Percentiles rank a stretch among this genome's conserved stretches.
These are phyloP conservation scores for Tetraodon nigroviridis DNA, from an alignment of 2,113 vertebrate genomes.

Conservation along the genomic window DNA sequence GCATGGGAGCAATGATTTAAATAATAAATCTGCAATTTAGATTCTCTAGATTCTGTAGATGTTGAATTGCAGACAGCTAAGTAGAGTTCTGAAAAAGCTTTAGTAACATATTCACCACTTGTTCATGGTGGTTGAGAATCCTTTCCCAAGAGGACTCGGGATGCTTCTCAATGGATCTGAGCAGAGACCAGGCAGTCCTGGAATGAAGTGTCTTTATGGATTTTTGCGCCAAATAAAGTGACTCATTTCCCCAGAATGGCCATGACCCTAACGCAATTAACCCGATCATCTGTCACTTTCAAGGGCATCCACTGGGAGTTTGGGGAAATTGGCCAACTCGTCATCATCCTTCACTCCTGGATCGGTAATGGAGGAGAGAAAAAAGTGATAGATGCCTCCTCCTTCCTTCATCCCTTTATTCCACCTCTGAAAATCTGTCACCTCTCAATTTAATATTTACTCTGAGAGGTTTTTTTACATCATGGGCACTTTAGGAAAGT, in stretches of 20 bases:
- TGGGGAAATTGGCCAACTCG: slow-evolving; percentile 49
- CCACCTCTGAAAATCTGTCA: neutral
- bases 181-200: slow-evolving; percentile 27
- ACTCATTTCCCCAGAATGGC: slow-evolving; percentile 51
- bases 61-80: slow-evolving; percentile 30
- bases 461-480: neutral
- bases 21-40: too few species aligned
- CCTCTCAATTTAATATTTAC: slow-evolving; percentile 1
- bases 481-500: neutral
- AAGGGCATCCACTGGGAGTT: slow-evolving; percentile 54
- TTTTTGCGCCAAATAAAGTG: slow-evolving; percentile 63
- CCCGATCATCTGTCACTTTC: slow-evolving; percentile 59
- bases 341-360: slow-evolving; percentile 47
- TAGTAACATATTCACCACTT: slow-evolving; percentile 25
- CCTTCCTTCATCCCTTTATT: neutral
- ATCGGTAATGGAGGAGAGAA: slow-evolving; percentile 37
- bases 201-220: slow-evolving; percentile 62
- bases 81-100: slow-evolving; percentile 16
- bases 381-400: slow-evolving; percentile 29
- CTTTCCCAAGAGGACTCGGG: slow-evolving; percentile 22
- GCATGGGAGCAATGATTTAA: too few species aligned
- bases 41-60: neutral
- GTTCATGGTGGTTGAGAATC: slow-evolving; percentile 21
- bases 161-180: slow-evolving; percentile 45
- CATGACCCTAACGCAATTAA: slow-evolving; percentile 60